Evolutionary conservation across 2,113 vertebrate genomes (phyloP).

Genomic region (Myrmophylax atrothorax): DNA sequence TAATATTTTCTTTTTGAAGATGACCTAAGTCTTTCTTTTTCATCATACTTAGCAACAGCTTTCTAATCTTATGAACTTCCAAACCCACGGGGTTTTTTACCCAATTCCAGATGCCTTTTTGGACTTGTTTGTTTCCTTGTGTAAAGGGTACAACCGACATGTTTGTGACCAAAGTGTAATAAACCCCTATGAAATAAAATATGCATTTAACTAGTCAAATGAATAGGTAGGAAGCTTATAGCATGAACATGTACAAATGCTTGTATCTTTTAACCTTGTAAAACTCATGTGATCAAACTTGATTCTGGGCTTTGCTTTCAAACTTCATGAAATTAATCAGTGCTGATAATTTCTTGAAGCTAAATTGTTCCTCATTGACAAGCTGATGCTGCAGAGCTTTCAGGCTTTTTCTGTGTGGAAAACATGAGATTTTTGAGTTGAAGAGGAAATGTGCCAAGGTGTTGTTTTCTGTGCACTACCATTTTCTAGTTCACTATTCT

Average conservation of each 20-base stretch:
- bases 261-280: not conserved
- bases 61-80: not conserved
- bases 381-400: not conserved
- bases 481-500: not conserved
- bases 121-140: not conserved
- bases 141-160: not conserved
- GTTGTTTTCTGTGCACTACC: not conserved
- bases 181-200: not conserved
- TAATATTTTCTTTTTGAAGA: slow-evolving; percentile 18
- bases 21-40: not conserved
- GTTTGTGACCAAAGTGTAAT: not conserved
- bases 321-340: not conserved
- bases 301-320: slow-evolving; percentile 1
- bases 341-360: not conserved
- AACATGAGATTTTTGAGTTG: not conserved
- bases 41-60: not conserved
- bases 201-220: not conserved
- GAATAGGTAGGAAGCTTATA: not conserved
- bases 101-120: not conserved
- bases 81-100: not conserved
- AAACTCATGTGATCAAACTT: not conserved
- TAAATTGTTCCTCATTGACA: not conserved
- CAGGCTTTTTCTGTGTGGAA: not conserved
- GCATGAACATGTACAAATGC: not conserved
- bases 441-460: not conserved